Evolutionary conservation across 1,140 invertebrate species (phyloP), one percentile per base, ranked within the genome.

Genomic region (Bombus soroeensis): DNA sequence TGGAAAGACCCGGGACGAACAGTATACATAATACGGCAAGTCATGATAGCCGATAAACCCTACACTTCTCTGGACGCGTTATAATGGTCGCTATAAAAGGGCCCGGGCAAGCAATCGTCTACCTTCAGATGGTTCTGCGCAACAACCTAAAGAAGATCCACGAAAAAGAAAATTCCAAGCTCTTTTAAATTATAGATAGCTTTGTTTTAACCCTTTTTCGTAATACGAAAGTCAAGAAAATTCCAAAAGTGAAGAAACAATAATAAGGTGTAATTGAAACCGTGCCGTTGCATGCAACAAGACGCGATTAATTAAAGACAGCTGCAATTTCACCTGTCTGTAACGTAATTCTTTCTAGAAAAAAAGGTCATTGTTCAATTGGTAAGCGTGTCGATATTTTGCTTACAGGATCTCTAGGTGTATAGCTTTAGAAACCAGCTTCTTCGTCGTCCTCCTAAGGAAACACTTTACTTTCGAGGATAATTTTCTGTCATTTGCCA

Each of bases 41-140:
- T 90, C 89, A 90, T 81, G 89, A 88, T 85, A 89, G 81, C 81
- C 89, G 81, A 90, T 90, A 89, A 86, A 90, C 70, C 53, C 74
- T 82, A 76, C 87, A 84, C 85, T 83, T 73, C 79, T 39, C 66
- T 57, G 66, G 79, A 87, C 85, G 81, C 70, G 83, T 70, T 87
- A 83, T 86, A 89, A 86, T 80, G 87, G 37, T 71, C 84, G 13
- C 87, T 75, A 80, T 83, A 80, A 85, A 80, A 80, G 83, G 83
- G 13, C 12, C 18, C 57, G 2, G 25, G 32, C 53, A 85, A 43
- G 39, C 83, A 34, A 84, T 84, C 82, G 47, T 10, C 34, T 43
- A 22, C 47, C 47, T 53, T 39, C 22, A 34, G 68, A 59, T 28
- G 59, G 71, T 84, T 84, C 75, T 25, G 25, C 3, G 25, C 39